Conservation (phyloP, 2,113 vertebrate genomes). For the Peromyscus leucopus region DNA sequence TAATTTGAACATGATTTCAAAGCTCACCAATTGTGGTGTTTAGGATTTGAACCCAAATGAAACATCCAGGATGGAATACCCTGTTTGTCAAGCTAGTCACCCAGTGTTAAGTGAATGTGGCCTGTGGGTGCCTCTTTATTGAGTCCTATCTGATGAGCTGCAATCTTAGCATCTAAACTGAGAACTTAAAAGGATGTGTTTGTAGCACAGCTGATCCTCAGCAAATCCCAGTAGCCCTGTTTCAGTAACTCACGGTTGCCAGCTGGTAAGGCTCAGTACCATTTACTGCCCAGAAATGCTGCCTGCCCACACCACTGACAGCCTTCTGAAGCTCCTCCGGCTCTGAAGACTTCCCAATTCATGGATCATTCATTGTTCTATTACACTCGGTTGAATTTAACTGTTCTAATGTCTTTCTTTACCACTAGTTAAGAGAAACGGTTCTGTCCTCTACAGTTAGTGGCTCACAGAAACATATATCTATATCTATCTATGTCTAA, state of each 20-base stretch:
- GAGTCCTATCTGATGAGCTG: not conserved
- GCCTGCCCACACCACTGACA: not conserved
- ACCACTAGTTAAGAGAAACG: not conserved
- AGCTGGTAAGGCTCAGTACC: not conserved
- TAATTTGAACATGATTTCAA: not conserved
- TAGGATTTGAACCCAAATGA: conserved; percentile 27
- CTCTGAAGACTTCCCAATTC: not conserved
- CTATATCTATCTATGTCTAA: not conserved
- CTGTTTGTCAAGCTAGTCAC: conserved; percentile 14
- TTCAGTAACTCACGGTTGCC: not conserved
- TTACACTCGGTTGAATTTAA: not conserved
- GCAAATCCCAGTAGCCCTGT: too few relatives aligned
- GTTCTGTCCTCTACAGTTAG: not conserved
- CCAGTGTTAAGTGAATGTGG: not conserved
- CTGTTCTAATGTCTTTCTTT: not conserved
- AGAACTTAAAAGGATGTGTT: not conserved
- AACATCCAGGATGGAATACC: not conserved
- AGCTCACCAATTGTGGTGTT: not conserved
- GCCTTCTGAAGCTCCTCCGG: not conserved
- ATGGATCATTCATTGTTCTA: not conserved
- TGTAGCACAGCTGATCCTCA: not conserved
- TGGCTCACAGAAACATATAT: not conserved
- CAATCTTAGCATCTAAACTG: not conserved
- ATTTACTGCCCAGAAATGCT: not conserved
- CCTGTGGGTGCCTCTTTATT: not conserved